These are phyloP conservation scores for Eretmodus cyanostictus DNA, from an alignment of 2,113 vertebrate species.

Conservation along the genomic window DNA sequence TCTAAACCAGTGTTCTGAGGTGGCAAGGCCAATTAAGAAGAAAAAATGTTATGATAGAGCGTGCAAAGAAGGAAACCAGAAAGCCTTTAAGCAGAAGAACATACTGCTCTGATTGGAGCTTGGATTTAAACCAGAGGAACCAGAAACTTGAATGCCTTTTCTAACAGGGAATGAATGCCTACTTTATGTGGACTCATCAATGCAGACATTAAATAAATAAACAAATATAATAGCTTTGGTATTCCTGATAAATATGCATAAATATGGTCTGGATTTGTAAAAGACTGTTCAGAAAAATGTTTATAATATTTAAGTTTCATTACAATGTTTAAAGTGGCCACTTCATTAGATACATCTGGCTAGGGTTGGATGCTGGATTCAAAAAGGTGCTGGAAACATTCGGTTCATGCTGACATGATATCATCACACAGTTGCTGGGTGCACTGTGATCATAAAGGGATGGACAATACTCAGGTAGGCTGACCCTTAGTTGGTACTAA, in stretches of 20 bases:
- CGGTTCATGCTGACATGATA: not conserved
- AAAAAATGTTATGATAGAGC: conserved; percentile 16
- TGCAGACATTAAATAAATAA: not conserved
- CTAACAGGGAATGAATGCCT: not conserved
- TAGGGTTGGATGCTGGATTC: not conserved
- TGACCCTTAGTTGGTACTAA: not conserved
- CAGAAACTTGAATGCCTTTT: not conserved
- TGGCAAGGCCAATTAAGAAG: conserved; percentile 24
- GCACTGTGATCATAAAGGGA: not conserved
- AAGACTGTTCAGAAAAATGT: not conserved
- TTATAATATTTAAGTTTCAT: not conserved
- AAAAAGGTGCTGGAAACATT: not conserved
- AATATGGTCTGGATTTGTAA: not conserved
- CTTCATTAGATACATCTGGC: not conserved
- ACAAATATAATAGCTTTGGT: not conserved
- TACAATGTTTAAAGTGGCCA: not conserved
- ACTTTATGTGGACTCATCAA: not conserved
- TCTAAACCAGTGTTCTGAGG: conserved; percentile 31
- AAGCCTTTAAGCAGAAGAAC: not conserved
- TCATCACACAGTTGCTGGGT: not conserved
- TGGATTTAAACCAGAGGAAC: not conserved
- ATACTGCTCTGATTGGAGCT: not conserved
- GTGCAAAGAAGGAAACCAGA: not conserved
- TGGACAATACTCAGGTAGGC: not conserved
- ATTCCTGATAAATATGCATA: not conserved